Base-by-base conservation (phyloP, 2,113 vertebrate genomes). In the Saguinus midas region DNA sequence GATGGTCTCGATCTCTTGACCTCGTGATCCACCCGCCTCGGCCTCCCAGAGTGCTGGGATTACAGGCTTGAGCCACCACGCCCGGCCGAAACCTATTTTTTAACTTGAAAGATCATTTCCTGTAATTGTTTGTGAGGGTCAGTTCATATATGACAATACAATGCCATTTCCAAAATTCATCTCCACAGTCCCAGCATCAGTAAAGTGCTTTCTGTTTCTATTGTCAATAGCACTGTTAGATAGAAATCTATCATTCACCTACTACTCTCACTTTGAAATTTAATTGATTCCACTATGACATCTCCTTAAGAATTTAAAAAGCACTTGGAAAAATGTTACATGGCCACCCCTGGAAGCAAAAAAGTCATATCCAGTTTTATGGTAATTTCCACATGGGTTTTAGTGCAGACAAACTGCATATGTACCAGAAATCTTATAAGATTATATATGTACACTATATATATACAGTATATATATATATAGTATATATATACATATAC, bases 221-320 rank as follows among this genome's bases (percentile, higher is more conserved):
- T 96, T 97, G 93, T 97, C 92, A 97, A 85, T 97, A 97, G 89
- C 95, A 98, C 97, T 97, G 96, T 92, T 98, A 96, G 95, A 93
- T 96, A 98, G 96, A 98, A 98, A 98, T 98, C 97, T 98, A 88
- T 98, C 97, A 91, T 97, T 98, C 97, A 80, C 87, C 40, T 83
- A 43, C 83, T 55, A 93, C 37, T 94, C 88, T 97, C 45, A 43
- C 97, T 98, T 98, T 97, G 97, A 97, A 98, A 98, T 98, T 98
- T 97, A 97, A 81, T 98, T 96, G 97, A 94, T 96, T 98, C 86
- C 94, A 95, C 81, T 95, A 93, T 96, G 87, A 91, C 37, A 83
- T 96, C 76, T 98, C 94, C 81, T 97, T 97, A 98, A 96, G 89
- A 97, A 64, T 97, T 97, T 98, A 97, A 98, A 97, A 81, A 88